Evolutionary conservation across 2,888 invertebrate species (phyloP).

Genomic region (Fragum sueziense): DNA sequence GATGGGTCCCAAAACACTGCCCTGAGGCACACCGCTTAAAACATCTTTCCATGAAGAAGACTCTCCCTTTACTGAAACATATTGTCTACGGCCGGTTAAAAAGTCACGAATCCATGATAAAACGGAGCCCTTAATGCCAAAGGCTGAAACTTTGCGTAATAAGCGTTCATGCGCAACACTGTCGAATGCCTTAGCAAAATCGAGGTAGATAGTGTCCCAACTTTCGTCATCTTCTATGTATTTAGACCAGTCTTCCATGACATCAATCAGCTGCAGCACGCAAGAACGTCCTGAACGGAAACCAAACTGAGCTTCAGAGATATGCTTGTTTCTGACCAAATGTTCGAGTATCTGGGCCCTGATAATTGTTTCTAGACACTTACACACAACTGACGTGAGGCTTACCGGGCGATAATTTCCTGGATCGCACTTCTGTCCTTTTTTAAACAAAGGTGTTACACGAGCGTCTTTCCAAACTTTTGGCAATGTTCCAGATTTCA

Average conservation of each 20-base stretch:
- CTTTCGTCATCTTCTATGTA: too few relatives aligned
- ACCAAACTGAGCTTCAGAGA: conserved; percentile 31
- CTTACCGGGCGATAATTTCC: conserved; percentile 28
- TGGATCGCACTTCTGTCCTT: conserved; percentile 14
- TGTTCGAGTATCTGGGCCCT: neutral
- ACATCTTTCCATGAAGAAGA: too few relatives aligned
- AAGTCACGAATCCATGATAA: conserved; percentile 18
- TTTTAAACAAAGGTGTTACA: conserved; percentile 21
- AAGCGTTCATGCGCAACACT: conserved; percentile 24
- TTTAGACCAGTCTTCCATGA: conserved; percentile 31
- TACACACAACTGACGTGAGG: conserved; percentile 19
- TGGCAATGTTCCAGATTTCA: neutral
- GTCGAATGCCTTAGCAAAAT: conserved; percentile 30
- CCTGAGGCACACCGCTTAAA: too few relatives aligned
- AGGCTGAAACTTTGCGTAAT: conserved; percentile 4
- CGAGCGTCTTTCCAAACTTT: conserved; percentile 11
- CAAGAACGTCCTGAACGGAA: conserved; percentile 29
- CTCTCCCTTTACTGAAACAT: too few relatives aligned
- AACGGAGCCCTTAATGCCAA: conserved; percentile 17
- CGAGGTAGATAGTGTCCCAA: neutral
- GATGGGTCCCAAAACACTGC: too few relatives aligned
- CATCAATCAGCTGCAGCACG: conserved; percentile 17
- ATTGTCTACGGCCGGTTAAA: conserved; percentile 13
- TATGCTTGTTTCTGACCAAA: conserved; percentile 9
- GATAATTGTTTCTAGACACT: conserved; percentile 9